Base-by-base conservation (phyloP, 1,140 invertebrate species). In the Diorhabda carinulata region DNA sequence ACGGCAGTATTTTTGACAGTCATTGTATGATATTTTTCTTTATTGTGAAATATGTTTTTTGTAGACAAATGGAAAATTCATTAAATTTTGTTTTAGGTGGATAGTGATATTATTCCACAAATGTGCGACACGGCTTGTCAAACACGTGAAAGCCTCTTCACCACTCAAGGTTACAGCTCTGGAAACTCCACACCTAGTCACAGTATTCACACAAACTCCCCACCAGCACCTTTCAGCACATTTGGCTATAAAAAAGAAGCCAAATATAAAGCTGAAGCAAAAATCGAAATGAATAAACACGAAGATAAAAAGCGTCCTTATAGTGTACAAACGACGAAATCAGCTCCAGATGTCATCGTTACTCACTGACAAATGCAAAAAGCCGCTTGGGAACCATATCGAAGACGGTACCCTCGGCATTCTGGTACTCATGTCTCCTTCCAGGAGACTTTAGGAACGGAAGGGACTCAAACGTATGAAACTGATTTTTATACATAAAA, bases 261-360 rank as follows among this genome's bases (percentile, higher is more conserved):
- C 83, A 40, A 83, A 64, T 88, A 86, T 73, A 82, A 84, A 59
- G 87, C 88, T 2, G 88, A 90, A 72, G 88, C 88, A 3, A 85
- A 88, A 61, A 89, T 89, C 63, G 88, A 90, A 70, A 85, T 89
- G 81, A 45, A 68, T 43, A 68, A 74, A 47, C 66, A 72, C 63
- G 70, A 73, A 59, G 68, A 59, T 6, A 44, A 47, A 40, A 41
- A 61, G 63, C 25, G 68, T 25, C 58, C 69, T 5, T 90, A 89
- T 78, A 91, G 89, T 79, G 87, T 89, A 62, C 89, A 91, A 70
- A 92, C 91, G 8, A 91, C 90, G 6, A 92, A 93, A 78, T 93
- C 92, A 59, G 92, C 92, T 2, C 92, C 92, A 25, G 93, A 95
- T 79, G 92, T 94, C 64, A 93, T 94, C 74, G 90, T 91, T 74